Evolutionary conservation across 2,797 vertebrate species (phyloP).

Genomic region (Acipenser oxyrinchus): DNA sequence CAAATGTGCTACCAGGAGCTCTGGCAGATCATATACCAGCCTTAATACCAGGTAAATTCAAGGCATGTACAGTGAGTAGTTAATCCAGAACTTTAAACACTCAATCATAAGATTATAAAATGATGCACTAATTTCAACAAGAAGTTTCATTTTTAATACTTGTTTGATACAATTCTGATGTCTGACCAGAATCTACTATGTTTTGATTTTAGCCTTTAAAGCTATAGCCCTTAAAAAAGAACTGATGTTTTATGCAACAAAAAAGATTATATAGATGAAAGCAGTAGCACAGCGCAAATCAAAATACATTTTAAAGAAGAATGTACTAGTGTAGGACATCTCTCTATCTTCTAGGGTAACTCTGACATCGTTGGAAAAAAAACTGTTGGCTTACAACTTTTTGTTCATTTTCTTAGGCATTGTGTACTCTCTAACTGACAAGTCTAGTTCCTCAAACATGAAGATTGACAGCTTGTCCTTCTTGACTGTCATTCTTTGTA

Average conservation of each 20-base stretch:
- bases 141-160: too few species aligned
- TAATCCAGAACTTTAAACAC: too few species aligned
- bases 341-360: too few species aligned
- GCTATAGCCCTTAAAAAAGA: too few species aligned
- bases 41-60: constrained; percentile 70
- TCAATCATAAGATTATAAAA: too few species aligned
- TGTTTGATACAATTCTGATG: too few species aligned
- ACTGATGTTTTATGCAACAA: too few species aligned
- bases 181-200: too few species aligned
- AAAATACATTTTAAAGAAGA: neutral
- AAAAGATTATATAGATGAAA: neutral
- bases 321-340: neutral
- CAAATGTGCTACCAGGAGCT: constrained; percentile 67
- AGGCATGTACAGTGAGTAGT: neutral
- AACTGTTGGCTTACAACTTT: too few species aligned
- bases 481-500: constrained; percentile 75
- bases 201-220: too few species aligned
- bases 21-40: constrained; percentile 75
- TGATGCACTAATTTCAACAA: too few species aligned
- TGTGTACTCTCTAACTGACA: constrained; percentile 79
- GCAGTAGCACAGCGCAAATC: neutral
- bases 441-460: constrained; percentile 82
- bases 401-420: constrained; percentile 53
- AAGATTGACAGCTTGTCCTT: constrained; percentile 81
- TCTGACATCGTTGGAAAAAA: too few species aligned